Base-by-base conservation (phyloP, 2,888 invertebrate species). In the Drosophila bunnanda region DNA sequence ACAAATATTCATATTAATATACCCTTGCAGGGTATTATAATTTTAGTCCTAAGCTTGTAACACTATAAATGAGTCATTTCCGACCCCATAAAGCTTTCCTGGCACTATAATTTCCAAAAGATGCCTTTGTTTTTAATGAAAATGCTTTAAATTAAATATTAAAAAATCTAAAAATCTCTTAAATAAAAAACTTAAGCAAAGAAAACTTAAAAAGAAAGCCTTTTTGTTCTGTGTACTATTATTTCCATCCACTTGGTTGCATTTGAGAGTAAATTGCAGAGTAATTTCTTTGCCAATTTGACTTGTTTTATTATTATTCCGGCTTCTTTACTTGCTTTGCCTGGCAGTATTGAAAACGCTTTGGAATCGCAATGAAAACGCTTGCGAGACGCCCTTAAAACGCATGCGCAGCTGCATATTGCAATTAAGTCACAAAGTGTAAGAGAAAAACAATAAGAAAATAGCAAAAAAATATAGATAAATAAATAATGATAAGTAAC, bases 401-500 rank as follows among this genome's bases (percentile, higher is more conserved):
- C 83, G 81, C 83, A 61, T 77, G 83, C 77, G 77, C 73, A 73
- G 62, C 80, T 73, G 41, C 36, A 46, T 12, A 10, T 65, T 52
- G 78, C 74, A 77, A 75, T 82, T 83, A 79, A 81, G 84, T 79
- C 75, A 66, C 61, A 32, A 67, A 58, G 17, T 25, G 34, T 17
- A 54, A 53, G 32, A 32, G 39, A 44, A 55, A 32, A n/a, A 53
- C 22, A 32, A 41, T 50, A 72, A 59, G 58, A 58, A n/a, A 9
- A 9, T 34, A 4, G 17, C 13, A 34, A 10, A 36, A 43, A 71
- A 56, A 25, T 25, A 25, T 25, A 25, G 4, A 25, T 25, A 25
- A 25, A 25, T 25, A 64, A 44, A 12, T 12, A 7, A 46, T 46
- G 46, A 61, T 66, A 55, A 13, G n/a, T 8, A 52, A 55, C 38